Percentiles rank a stretch among this genome's conserved stretches.
Evolutionary conservation across 2,113 vertebrate species (phyloP).

Genomic region (Sphyrna mokarran): DNA sequence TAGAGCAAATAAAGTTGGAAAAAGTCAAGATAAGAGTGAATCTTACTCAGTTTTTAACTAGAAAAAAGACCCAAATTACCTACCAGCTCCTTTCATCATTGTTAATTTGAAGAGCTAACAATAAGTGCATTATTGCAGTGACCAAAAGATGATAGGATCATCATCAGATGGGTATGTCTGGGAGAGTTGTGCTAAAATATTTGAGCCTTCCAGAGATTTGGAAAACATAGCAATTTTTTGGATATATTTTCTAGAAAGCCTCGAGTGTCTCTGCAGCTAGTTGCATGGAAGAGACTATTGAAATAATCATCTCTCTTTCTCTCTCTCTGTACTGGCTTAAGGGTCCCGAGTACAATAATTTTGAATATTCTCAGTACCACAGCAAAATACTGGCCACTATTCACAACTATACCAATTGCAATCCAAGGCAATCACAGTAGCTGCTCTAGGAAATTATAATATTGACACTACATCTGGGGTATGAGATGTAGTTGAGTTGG

Average conservation of each 20-base stretch:
- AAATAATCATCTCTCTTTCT: neutral
- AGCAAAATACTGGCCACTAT: neutral
- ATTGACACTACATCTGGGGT: neutral
- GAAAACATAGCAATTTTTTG: neutral
- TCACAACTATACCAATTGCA: neutral
- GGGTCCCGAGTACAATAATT: neutral
- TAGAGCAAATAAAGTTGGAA: neutral
- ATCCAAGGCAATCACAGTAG: neutral
- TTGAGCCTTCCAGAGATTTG: neutral
- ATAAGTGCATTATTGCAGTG: neutral
- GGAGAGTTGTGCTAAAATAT: neutral
- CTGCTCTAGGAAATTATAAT: neutral
- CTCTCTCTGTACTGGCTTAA: neutral
- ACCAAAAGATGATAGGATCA: neutral
- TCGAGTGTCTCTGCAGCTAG: neutral
- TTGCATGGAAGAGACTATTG: neutral
- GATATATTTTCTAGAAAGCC: neutral
- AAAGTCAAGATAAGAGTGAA: neutral
- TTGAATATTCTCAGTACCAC: neutral
- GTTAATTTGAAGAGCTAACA: neutral
- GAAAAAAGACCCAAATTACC: neutral
- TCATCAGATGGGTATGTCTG: neutral
- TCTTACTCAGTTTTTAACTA: neutral
- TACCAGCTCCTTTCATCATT: neutral
- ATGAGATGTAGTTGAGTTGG: neutral